phyloP scores from a whole-genome alignment of 2,888 invertebrate species.

The Caenorhabditis becei region DNA sequence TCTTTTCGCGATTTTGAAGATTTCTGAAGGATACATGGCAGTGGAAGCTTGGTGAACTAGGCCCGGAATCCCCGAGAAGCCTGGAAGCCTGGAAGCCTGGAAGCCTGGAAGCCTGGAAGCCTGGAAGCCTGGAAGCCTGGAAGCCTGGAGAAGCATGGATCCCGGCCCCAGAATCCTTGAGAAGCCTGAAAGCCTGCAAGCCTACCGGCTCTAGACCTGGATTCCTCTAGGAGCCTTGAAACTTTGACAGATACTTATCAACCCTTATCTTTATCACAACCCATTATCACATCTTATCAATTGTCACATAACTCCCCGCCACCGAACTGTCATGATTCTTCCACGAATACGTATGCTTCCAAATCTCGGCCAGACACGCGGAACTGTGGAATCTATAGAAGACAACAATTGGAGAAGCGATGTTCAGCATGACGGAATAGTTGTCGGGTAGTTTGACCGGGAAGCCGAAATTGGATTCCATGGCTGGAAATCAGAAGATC shows the following conservation, averaged over 20 bases:
- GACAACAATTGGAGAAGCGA: conserved; percentile 35
- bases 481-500: conserved; percentile 41
- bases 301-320: not conserved
- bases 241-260: not conserved
- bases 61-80: too few species aligned
- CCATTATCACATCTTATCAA: conserved; percentile 1
- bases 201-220: too few species aligned
- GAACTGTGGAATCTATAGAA: conserved; percentile 67
- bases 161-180: too few species aligned
- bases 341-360: conserved; percentile 69
- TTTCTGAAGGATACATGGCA: too few species aligned
- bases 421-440: conserved; percentile 35
- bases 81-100: too few species aligned
- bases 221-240: too few species aligned
- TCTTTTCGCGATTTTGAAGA: too few species aligned
- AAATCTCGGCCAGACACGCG: conserved; percentile 70
- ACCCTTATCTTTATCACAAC: not conserved
- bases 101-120: too few species aligned
- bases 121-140: too few species aligned
- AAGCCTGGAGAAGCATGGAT: too few species aligned
- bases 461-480: conserved; percentile 36
- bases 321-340: conserved; percentile 34
- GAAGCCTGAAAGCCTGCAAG: too few species aligned
- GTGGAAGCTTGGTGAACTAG: too few species aligned
- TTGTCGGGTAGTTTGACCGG: conserved; percentile 31